Evolutionary conservation across 2,888 invertebrate species (phyloP), one percentile per base, ranked within the genome.

Genomic region (Coecobrya sp.): DNA sequence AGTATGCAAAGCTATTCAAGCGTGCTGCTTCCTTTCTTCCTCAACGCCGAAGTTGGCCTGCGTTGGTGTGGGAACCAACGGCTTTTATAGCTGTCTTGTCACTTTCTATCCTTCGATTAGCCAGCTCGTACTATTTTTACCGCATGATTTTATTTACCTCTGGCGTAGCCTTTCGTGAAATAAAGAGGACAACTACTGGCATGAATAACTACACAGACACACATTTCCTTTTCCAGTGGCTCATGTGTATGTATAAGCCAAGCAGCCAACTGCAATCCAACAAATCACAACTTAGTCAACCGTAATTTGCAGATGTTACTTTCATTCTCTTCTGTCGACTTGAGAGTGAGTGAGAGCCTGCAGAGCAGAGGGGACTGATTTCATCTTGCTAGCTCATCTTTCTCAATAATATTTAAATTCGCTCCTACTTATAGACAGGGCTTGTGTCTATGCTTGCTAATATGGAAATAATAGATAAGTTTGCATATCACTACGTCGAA

Each of bases 241-340:
- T 62, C 82, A 59, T 82, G 59, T 55, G 36, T 55, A 55, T 81
- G 52, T 81, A 55, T 55, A 25, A 55, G 73, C 25, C 79, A 76
- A 68, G 68, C 16, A 25, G 25, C 65, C 84, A 42, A 84, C 84
- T 55, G 27, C 30, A 19, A 30, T 70, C 49, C 52, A 30, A 86
- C 86, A 70, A 86, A 84, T 89, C 89, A 81, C 55, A 85, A 76
- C 73, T 90, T 86, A 86, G 73, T 52, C 49, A 79, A 76, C 79
- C 76, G 90, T 90, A 90, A 86, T 90, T 76, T 86, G 85, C 90
- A 90, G 90, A 90, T 90, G 90, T 85, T 91, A 59, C 91, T 70
- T 73, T 55, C 55, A 13, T 81, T n/a, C 55, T 11, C 45, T 52
- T 59, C 42, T 81, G 30, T 55, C 8, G 55, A 81, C 52, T 45